Conservation (phyloP, 1,140 invertebrate species). For the Neodiprion virginianus region DNA sequence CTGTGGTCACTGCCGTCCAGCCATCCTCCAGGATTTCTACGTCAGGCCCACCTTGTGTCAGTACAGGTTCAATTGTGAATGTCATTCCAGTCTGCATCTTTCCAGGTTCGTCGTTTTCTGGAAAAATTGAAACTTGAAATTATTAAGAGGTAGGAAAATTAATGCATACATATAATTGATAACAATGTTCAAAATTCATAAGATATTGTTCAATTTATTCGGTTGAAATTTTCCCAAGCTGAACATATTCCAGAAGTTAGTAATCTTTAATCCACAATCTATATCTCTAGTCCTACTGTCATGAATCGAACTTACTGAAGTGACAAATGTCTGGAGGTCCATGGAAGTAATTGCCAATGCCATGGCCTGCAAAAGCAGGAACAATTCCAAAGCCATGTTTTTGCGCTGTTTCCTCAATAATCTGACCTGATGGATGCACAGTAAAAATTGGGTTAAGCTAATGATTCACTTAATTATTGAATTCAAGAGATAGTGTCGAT, state of each 20-base stretch:
- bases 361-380: slow-evolving; percentile 87
- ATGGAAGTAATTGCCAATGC: slow-evolving; percentile 92
- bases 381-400: slow-evolving; percentile 73
- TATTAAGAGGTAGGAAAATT: no score
- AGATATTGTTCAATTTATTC: no score
- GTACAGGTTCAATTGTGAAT: slow-evolving; percentile 93
- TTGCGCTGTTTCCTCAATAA: slow-evolving; percentile 71
- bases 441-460: background rate
- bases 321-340: slow-evolving; percentile 90
- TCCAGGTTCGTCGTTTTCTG: slow-evolving; percentile 75
- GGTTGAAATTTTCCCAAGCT: no score
- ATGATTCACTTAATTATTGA: background rate
- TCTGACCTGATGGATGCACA: slow-evolving; percentile 49
- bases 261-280: no score
- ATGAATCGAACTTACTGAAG: slow-evolving; percentile 62
- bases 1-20: slow-evolving; percentile 85
- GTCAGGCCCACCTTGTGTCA: slow-evolving; percentile 75
- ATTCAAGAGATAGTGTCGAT: slow-evolving; percentile 4
- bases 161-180: no score
- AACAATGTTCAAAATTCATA: no score
- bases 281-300: no score
- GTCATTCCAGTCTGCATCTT: slow-evolving; percentile 88
- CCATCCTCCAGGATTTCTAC: slow-evolving; percentile 81
- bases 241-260: no score
- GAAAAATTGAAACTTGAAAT: slow-evolving; percentile 30